Conservation (phyloP, 1,140 invertebrate species). For the Hirudo medicinalis region DNA sequence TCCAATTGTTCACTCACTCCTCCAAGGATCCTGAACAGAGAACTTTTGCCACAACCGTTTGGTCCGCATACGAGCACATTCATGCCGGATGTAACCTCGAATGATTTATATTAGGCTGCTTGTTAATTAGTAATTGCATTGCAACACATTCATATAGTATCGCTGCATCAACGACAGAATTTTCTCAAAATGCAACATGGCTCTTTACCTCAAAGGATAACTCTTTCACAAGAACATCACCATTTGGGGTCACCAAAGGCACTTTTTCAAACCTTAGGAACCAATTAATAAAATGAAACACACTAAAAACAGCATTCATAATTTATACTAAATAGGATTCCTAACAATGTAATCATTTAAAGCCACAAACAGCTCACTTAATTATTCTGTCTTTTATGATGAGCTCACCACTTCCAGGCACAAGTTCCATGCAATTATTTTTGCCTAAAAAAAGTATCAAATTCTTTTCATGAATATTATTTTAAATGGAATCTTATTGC, state of each 20-base stretch:
- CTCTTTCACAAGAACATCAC: slow-evolving; percentile 78
- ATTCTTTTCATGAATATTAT: no score
- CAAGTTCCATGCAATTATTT: not conserved
- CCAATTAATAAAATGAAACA: not conserved
- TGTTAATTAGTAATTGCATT: not conserved
- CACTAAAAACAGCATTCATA: not conserved
- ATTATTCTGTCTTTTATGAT: slow-evolving; percentile 80
- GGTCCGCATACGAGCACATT: slow-evolving; percentile 93
- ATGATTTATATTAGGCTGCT: slow-evolving; percentile 11
- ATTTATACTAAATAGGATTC: not conserved
- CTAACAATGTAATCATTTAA: not conserved
- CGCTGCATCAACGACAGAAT: no score
- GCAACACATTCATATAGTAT: not conserved
- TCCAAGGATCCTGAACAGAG: slow-evolving; percentile 78
- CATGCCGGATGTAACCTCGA: slow-evolving; percentile 66
- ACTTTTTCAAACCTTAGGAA: slow-evolving; percentile 66
- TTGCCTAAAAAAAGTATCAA: not conserved
- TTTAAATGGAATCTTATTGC: no score
- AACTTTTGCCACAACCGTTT: slow-evolving; percentile 94
- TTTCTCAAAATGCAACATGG: not conserved
- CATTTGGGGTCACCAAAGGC: slow-evolving; percentile 88
- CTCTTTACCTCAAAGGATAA: slow-evolving; percentile 63
- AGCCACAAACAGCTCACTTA: slow-evolving; percentile 30
- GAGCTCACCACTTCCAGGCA: slow-evolving; percentile 63
- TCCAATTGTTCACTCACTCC: slow-evolving; percentile 49